phyloP scores from a whole-genome alignment of 2,888 invertebrate genomes.

The Campopleginae sp. region DNA sequence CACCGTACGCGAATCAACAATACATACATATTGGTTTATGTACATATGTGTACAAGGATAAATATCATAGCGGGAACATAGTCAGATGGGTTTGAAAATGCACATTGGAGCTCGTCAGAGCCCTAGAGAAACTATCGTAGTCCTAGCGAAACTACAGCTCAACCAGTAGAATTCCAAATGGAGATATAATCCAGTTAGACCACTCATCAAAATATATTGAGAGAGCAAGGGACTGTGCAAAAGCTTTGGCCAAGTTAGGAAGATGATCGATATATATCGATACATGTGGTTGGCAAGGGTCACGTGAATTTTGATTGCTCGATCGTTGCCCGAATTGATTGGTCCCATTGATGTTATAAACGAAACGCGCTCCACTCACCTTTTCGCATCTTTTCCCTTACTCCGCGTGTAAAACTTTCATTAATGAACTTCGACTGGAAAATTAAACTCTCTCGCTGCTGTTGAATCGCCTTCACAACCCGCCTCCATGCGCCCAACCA shows the following conservation, averaged over 20 bases:
- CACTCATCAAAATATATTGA: conserved; percentile 27
- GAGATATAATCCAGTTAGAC: conserved; percentile 51
- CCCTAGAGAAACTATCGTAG: conserved; percentile 28
- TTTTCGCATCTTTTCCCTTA: background rate
- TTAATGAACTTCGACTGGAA: conserved; percentile 47
- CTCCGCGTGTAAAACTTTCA: conserved; percentile 42
- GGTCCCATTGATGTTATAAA: conserved; percentile 57
- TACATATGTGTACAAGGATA: background rate
- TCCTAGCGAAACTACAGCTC: conserved; percentile 5
- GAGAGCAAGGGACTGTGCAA: conserved; percentile 46
- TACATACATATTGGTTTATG: conserved; percentile 15
- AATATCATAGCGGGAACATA: conserved; percentile 8
- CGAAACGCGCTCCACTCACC: conserved; percentile 21
- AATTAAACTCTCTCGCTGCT: conserved; percentile 8
- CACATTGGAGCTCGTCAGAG: conserved; percentile 12
- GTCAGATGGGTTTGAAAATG: conserved; percentile 1
- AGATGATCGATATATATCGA: conserved; percentile 33
- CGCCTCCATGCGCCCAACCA: conserved; percentile 1
- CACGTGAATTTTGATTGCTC: conserved; percentile 63
- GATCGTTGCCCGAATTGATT: conserved; percentile 63
- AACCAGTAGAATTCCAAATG: conserved; percentile 21
- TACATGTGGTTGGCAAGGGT: conserved; percentile 15
- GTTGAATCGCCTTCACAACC: conserved; percentile 1
- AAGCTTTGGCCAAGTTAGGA: conserved; percentile 37
- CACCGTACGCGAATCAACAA: conserved; percentile 11